These are phyloP conservation scores for Teleogryllus oceanicus DNA, from an alignment of 2,888 invertebrate genomes.

Conservation along the genomic window DNA sequence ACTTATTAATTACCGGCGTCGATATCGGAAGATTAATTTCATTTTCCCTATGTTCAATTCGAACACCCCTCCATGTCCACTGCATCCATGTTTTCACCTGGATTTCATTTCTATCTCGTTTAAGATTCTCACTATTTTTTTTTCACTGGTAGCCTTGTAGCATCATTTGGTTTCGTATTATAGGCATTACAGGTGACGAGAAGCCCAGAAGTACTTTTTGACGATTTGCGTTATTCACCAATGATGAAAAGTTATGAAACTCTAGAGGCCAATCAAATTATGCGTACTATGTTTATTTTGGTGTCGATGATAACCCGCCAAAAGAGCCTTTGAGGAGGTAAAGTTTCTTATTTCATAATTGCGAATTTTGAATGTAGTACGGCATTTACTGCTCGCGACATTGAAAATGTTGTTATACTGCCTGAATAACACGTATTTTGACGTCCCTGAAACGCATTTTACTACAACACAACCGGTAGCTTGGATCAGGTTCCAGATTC, in stretches of 20 bases:
- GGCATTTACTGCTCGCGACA: neutral
- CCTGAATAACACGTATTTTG: neutral
- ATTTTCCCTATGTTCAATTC: too few relatives aligned
- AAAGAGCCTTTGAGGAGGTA: slow-evolving; percentile 24
- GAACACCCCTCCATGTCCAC: too few relatives aligned
- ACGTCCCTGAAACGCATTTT: neutral
- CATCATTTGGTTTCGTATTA: too few relatives aligned
- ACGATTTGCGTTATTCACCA: slow-evolving; percentile 31
- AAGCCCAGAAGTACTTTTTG: neutral
- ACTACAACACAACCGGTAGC: slow-evolving; percentile 3
- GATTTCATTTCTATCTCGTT: too few relatives aligned
- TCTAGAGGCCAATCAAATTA: slow-evolving; percentile 36
- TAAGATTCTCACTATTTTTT: too few relatives aligned
- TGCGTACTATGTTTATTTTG: slow-evolving; percentile 35
- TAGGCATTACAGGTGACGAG: too few relatives aligned
- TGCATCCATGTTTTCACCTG: too few relatives aligned
- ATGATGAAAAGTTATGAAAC: slow-evolving; percentile 35
- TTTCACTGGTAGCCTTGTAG: too few relatives aligned
- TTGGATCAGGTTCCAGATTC: slow-evolving; percentile 35
- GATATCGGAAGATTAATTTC: too few relatives aligned
- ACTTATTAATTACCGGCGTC: too few relatives aligned
- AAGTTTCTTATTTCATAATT: neutral
- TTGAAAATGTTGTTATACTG: neutral
- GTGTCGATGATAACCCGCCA: slow-evolving; percentile 33
- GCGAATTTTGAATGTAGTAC: neutral